These are phyloP conservation scores for Solenodon paradoxus DNA, from an alignment of 2,113 vertebrate genomes.

Conservation along the genomic window DNA sequence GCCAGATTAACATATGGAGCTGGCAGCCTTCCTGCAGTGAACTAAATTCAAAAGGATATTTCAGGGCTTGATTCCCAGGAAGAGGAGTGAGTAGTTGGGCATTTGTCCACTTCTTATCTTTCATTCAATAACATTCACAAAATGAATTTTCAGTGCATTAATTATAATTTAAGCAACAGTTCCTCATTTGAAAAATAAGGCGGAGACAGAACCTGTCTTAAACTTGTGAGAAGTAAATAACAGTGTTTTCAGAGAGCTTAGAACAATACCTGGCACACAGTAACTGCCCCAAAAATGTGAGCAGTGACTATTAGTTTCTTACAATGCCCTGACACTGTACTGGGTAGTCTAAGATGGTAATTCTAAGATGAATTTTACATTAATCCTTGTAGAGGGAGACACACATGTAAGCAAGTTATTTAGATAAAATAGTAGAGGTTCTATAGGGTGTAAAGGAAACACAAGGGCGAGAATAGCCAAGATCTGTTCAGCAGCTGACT, in stretches of 20 bases:
- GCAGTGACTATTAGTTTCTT: not conserved
- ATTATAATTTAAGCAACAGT: conserved; percentile 24
- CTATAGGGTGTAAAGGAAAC: not conserved
- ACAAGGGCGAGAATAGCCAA: not conserved
- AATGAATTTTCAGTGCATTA: conserved; percentile 42
- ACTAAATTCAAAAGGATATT: conserved; percentile 61
- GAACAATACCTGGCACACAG: not conserved
- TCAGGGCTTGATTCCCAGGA: conserved; percentile 42
- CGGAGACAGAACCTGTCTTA: not conserved
- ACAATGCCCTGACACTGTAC: not conserved
- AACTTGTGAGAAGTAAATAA: not conserved
- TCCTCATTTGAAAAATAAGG: not conserved
- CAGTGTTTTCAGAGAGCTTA: not conserved
- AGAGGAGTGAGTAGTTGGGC: conserved; percentile 20
- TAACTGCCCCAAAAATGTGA: not conserved
- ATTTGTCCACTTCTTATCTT: conserved; percentile 51
- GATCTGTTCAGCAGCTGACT: not conserved
- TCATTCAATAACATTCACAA: conserved; percentile 48
- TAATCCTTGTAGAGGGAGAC: not conserved
- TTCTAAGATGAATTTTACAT: not conserved
- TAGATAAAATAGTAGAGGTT: not conserved
- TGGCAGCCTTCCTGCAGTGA: conserved; percentile 69
- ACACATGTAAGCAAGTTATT: not conserved
- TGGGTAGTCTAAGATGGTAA: not conserved
- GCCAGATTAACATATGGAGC: conserved; percentile 74